Conservation (phyloP, 2,797 vertebrate species). For the Pantherophis vulpinus region DNA sequence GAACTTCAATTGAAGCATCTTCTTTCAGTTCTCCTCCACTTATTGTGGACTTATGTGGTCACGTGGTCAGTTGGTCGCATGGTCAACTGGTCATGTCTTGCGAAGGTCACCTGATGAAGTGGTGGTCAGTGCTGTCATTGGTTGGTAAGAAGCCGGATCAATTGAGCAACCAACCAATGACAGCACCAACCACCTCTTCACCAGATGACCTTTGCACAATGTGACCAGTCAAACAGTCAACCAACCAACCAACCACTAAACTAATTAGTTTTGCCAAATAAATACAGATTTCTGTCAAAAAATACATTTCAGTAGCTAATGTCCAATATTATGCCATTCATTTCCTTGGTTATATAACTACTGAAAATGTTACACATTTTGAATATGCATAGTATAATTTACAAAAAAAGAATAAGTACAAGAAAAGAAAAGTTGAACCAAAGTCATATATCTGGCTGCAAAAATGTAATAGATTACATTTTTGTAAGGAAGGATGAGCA, state of each 20-base stretch:
- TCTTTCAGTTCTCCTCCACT: background rate
- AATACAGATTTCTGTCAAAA: background rate
- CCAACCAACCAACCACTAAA: background rate
- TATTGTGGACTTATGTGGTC: background rate
- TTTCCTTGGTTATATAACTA: background rate
- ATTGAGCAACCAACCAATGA: background rate
- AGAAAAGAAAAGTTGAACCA: background rate
- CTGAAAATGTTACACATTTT: background rate
- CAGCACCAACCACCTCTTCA: background rate
- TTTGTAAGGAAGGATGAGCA: background rate
- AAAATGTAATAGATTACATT: background rate
- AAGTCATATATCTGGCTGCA: background rate
- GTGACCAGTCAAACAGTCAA: background rate
- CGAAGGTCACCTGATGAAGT: background rate
- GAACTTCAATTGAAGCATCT: too few relatives aligned
- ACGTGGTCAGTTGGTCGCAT: background rate
- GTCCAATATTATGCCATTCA: background rate
- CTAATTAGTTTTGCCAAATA: background rate
- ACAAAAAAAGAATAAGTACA: background rate
- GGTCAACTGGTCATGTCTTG: background rate
- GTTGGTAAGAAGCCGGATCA: background rate
- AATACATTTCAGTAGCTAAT: background rate
- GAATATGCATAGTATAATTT: background rate
- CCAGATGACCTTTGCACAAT: background rate
- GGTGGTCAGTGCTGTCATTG: background rate